These are phyloP conservation scores for Euplexia lucipara DNA, from an alignment of 2,888 invertebrate species.

Conservation along the genomic window DNA sequence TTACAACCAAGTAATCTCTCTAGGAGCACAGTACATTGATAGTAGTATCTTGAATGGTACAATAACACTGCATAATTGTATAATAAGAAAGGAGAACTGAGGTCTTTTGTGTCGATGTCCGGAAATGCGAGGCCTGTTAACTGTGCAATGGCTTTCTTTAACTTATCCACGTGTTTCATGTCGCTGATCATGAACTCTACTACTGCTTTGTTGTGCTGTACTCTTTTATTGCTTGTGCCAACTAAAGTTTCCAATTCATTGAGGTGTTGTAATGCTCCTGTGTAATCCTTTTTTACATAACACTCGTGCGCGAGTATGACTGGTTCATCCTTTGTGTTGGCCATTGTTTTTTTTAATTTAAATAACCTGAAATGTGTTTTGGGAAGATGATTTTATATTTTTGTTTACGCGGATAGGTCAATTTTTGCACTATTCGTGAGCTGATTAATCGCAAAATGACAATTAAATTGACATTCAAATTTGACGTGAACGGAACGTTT, in stretches of 20 bases:
- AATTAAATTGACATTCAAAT: conserved; percentile 31
- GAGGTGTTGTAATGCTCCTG: conserved; percentile 91
- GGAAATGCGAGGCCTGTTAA: conserved; percentile 90
- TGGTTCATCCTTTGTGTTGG: conserved; percentile 87
- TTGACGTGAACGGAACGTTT: not conserved
- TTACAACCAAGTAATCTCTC: conserved; percentile 83
- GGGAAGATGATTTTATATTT: conserved; percentile 28
- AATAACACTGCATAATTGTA: conserved; percentile 95
- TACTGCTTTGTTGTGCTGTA: conserved; percentile 96
- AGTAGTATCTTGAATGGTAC: conserved; percentile 94
- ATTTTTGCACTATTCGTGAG: conserved; percentile 31
- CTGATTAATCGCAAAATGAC: conserved; percentile 35
- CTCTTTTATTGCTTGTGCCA: conserved; percentile 93
- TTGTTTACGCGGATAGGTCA: conserved; percentile 58
- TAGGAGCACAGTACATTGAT: conserved; percentile 90
- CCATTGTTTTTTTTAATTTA: conserved; percentile 68
- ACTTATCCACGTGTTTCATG: conserved; percentile 93
- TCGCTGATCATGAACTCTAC: conserved; percentile 95
- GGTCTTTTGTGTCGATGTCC: conserved; percentile 83
- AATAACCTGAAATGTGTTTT: conserved; percentile 26
- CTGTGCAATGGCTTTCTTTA: conserved; percentile 92
- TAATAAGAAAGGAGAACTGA: conserved; percentile 86
- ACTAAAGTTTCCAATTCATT: conserved; percentile 92
- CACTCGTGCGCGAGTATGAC: conserved; percentile 91
- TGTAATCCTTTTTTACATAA: conserved; percentile 92